Evolutionary conservation across 2,797 vertebrate species (phyloP).

Genomic region (Semaprochilodus insignis): DNA sequence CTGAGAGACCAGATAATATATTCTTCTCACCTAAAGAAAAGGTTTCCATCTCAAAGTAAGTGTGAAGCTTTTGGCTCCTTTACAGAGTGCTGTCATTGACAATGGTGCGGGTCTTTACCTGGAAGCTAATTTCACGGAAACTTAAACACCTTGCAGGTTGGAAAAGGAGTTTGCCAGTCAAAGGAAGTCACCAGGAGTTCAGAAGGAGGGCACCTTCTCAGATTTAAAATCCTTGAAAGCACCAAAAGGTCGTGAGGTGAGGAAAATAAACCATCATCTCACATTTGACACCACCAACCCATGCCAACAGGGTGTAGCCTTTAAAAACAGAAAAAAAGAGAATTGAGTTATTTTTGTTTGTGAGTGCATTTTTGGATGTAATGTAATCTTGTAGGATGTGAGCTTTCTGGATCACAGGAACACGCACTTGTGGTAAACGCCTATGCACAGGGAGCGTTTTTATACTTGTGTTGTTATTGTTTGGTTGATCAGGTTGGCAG

Average conservation of each 20-base stretch:
- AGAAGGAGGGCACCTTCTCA: slow-evolving; percentile 56
- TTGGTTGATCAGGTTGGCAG: slow-evolving; percentile 88
- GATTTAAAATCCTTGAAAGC: slow-evolving; percentile 59
- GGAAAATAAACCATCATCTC: slow-evolving; percentile 7
- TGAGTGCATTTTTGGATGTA: slow-evolving; percentile 12
- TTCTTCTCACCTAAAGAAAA: slow-evolving; percentile 91
- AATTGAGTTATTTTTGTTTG: neutral
- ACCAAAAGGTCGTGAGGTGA: slow-evolving; percentile 53
- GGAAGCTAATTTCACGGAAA: slow-evolving; percentile 9
- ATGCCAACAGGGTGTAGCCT: slow-evolving; percentile 1
- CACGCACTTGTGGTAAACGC: slow-evolving; percentile 8
- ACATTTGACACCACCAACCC: neutral
- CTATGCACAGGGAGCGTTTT: slow-evolving; percentile 27
- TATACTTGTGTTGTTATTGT: slow-evolving; percentile 55
- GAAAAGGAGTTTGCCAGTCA: slow-evolving; percentile 72
- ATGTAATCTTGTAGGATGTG: neutral
- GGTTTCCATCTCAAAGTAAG: slow-evolving; percentile 83
- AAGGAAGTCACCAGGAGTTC: slow-evolving; percentile 69
- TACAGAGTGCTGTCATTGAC: neutral
- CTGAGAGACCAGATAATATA: slow-evolving; percentile 77
- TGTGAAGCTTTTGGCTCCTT: neutral
- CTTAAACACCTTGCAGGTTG: slow-evolving; percentile 71
- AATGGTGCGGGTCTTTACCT: neutral
- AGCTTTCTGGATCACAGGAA: slow-evolving; percentile 3
- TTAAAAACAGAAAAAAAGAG: neutral